Conservation (phyloP, 2,888 invertebrate species). For the Pogonocherus hispidulus region DNA sequence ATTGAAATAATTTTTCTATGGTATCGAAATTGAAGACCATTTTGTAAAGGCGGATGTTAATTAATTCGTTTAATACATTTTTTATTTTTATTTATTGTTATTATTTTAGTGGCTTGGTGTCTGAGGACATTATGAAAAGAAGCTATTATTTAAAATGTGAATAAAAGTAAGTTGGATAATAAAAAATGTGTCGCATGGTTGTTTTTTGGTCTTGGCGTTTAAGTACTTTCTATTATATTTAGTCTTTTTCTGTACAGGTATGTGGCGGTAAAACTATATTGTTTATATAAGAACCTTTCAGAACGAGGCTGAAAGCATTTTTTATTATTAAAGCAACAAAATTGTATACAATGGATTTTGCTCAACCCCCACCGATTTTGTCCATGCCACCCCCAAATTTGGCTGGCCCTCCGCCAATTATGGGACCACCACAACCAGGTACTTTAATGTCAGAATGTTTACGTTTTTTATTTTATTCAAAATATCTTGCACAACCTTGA, state of each 20-base stretch:
- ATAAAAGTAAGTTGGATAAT: slow-evolving; percentile 11
- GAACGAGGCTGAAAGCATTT: not conserved
- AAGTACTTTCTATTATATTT: not conserved
- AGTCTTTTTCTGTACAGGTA: not conserved
- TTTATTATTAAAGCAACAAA: not conserved
- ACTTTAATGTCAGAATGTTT: slow-evolving; percentile 23
- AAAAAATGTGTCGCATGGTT: slow-evolving; percentile 5
- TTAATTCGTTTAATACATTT: slow-evolving; percentile 8
- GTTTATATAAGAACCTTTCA: not conserved
- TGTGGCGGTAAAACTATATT: not conserved
- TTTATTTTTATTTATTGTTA: slow-evolving; percentile 5
- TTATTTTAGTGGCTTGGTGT: slow-evolving; percentile 10
- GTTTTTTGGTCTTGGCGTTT: slow-evolving; percentile 5
- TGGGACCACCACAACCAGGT: slow-evolving; percentile 55
- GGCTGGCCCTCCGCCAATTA: slow-evolving; percentile 65
- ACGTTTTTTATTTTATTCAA: no score
- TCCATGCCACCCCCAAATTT: slow-evolving; percentile 68
- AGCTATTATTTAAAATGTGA: slow-evolving; percentile 9
- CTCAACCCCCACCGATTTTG: slow-evolving; percentile 69
- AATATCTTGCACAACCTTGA: no score
- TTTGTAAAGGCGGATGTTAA: slow-evolving; percentile 24
- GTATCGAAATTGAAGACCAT: no score
- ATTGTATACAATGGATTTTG: slow-evolving; percentile 61
- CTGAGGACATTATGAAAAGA: not conserved
- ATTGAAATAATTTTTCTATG: no score